Evolutionary conservation across 2,888 invertebrate genomes (phyloP), one percentile per base, ranked within the genome.

Genomic region (Leucozona laternaria): DNA sequence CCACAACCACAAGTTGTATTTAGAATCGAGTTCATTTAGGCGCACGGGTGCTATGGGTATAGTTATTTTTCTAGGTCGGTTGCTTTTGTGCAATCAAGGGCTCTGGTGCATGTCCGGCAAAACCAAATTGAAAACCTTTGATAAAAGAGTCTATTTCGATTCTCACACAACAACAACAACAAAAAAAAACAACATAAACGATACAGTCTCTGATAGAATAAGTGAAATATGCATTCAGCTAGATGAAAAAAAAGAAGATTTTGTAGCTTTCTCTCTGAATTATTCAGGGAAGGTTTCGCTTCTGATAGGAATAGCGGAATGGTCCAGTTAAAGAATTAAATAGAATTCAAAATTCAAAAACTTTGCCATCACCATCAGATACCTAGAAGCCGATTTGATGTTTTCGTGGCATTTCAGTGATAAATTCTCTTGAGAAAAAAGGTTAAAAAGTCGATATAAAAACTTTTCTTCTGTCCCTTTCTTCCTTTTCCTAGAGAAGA

Each of bases 61-160:
- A 53, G 53, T 53, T 53, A 53, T 15, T 53, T 53, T 53, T 53
- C 53, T 28, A 53, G 25, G 7, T 25, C 53, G n/a, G n/a, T 53
- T 53, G 53, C 25, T 8, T 53, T 28, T 28, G 53, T 53, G 53
- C n/a, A 53, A 53, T 53, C 53, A 53, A 28, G 25, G 15, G 1
- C 53, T 53, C 8, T 1, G 8, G 7, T 15, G 25, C 53, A 53
- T 25, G 53, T 28, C 25, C 15, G 11, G 6, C 7, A n/a, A 28
- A 53, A 53, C 25, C 7, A 53, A 15, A n/a, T 53, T 53, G 7
- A 53, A 53, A 53, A 53, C 22, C 13, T 22, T n/a, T n/a, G 6
- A 15, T 28, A 25, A 53, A 25, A 53, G 4, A 53, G 15, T n/a
- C 15, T 25, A 6, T 50, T 50, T 50, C 50, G 15, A 25, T 50